phyloP scores from a whole-genome alignment of 2,113 vertebrate species.

The Condylura cristata region DNA sequence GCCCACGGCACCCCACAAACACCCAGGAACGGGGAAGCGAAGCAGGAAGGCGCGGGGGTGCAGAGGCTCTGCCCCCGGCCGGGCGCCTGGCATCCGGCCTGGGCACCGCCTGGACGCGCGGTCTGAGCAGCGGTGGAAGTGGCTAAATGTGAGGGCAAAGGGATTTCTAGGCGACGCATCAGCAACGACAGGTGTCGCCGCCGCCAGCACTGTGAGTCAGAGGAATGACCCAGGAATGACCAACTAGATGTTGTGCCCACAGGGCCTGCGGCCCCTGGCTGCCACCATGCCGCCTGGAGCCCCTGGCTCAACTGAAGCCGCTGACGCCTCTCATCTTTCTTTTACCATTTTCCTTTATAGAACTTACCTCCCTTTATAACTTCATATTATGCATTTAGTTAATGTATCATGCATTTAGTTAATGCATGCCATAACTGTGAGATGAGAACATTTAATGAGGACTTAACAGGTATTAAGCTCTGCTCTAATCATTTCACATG shows the following conservation, averaged over 20 bases:
- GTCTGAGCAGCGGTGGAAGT: not conserved
- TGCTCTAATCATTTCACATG: not conserved
- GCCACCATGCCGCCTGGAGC: not conserved
- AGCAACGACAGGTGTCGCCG: not conserved
- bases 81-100: too few species aligned
- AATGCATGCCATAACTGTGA: not conserved
- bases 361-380: not conserved
- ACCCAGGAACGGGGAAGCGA: too few species aligned
- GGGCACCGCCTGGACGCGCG: too few species aligned
- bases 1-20: not conserved
- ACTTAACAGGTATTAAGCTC: not conserved
- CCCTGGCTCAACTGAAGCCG: not conserved
- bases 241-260: not conserved
- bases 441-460: not conserved
- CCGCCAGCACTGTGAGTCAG: not conserved
- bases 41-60: too few species aligned
- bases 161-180: not conserved
- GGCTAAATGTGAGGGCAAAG: not conserved
- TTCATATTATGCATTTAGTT: not conserved
- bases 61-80: too few species aligned
- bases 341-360: not conserved
- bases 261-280: not conserved
- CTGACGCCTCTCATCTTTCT: not conserved
- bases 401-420: not conserved
- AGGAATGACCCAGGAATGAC: too few species aligned